Base-by-base conservation (phyloP, 2,888 invertebrate genomes). In the Seira musarum region DNA sequence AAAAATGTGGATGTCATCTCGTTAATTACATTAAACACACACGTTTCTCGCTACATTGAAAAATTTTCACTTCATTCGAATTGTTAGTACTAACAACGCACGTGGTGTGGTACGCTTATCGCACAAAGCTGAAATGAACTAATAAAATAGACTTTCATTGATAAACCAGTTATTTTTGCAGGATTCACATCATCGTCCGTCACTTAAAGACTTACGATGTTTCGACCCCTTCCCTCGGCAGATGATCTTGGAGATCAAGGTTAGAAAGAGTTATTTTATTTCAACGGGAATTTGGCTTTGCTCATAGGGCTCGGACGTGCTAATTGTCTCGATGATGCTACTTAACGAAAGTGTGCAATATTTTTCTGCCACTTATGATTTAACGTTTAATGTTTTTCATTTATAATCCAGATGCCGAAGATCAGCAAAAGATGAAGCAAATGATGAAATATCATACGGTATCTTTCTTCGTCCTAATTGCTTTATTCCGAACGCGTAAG, bases 391-490 rank as follows among this genome's bases (percentile, higher is more conserved):
- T 8, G 13, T 40, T 40, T 6, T 40, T 40, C 6, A 71, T 60
- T 13, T 60, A 30, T 66, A 53, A 74, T 30, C 17, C 65, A 68
- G 83, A 84, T 24, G 73, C 21, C 3, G 81, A 84, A 53, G 82
- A 85, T 35, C 67, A 68, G 35, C 72, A 81, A 66, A 80, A 82
- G 53, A 78, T 83, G 2, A 80, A 68, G 66, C 80, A 84, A 49
- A 40, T 78, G 24, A 80, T 83, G 74, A 63, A 63, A 15, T 80
- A 67, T 25, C 84, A 84, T 53, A 40, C 78, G 2, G 66, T 81
- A 35, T 80, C 84, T 0, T 84, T 84, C 49, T 15, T 82, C 25
- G 49, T 82, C 2, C 67, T 84, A 2, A 65, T 84, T 17, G 84
- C 71, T 0, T 2, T 81, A 1, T 80, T 84, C 13, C 30, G 82